Percentiles rank a stretch among this genome's conserved stretches.
phyloP scores from a whole-genome alignment of 2,888 invertebrate species.

The Xestia c-nigrum region DNA sequence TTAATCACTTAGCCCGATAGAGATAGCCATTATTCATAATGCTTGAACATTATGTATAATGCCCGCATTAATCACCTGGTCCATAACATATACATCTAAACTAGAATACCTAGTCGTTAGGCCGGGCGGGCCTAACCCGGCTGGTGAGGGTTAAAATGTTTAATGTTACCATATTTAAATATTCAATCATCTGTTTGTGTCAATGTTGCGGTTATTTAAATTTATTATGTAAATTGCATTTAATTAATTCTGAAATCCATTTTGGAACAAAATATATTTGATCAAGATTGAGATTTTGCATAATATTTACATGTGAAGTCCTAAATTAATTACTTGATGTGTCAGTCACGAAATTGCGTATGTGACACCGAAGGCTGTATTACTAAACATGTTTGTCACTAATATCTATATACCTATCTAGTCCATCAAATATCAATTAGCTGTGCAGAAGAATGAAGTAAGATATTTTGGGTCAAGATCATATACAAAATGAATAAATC shows the following conservation, averaged over 20 bases:
- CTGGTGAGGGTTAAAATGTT: neutral
- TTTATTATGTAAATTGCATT: neutral
- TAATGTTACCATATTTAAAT: neutral
- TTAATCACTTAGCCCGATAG: too few species aligned
- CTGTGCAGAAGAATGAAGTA: neutral
- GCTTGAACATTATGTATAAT: too few species aligned
- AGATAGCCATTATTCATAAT: too few species aligned
- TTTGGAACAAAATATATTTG: constrained; percentile 9
- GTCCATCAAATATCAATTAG: constrained; percentile 2
- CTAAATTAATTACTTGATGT: constrained; percentile 27
- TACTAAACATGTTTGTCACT: constrained; percentile 23
- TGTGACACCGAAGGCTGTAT: constrained; percentile 46
- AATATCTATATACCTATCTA: neutral
- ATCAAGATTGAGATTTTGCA: constrained; percentile 21
- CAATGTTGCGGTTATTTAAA: neutral
- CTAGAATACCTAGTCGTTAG: too few species aligned
- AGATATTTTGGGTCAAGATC: neutral
- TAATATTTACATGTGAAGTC: constrained; percentile 28
- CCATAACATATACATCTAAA: too few species aligned
- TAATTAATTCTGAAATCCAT: constrained; percentile 16
- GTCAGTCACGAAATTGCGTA: constrained; percentile 42
- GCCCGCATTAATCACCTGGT: too few species aligned
- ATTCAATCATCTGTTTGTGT: neutral
- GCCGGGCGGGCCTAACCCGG: neutral
- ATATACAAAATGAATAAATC: neutral